Conservation (phyloP, 2,797 vertebrate genomes). For the Prunella strophiata region DNA sequence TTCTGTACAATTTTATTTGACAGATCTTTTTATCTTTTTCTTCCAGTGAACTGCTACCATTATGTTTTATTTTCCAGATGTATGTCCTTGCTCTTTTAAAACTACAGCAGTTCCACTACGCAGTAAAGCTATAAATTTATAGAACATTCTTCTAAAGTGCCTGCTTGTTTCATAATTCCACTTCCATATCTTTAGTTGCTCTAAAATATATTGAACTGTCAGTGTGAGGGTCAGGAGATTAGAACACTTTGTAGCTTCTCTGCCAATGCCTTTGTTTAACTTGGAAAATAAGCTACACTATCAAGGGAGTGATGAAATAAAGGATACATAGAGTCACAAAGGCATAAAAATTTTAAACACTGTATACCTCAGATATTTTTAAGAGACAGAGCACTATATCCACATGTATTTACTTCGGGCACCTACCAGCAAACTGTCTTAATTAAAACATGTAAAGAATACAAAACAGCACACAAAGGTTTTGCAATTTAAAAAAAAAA, state of each 20-base stretch:
- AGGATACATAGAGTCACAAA: slow-evolving; percentile 49
- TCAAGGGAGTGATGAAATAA: slow-evolving; percentile 70
- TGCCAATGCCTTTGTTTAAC: slow-evolving; percentile 71
- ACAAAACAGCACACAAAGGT: neutral
- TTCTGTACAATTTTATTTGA: slow-evolving; percentile 67
- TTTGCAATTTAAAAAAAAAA: neutral
- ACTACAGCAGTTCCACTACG: neutral
- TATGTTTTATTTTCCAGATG: slow-evolving; percentile 75
- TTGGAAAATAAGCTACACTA: slow-evolving; percentile 65
- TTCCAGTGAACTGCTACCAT: slow-evolving; percentile 50
- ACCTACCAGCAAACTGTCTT: slow-evolving; percentile 5
- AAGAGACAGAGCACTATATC: neutral
- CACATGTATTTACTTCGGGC: slow-evolving; percentile 19
- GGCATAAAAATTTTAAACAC: slow-evolving; percentile 62
- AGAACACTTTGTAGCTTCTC: slow-evolving; percentile 66
- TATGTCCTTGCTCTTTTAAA: slow-evolving; percentile 75
- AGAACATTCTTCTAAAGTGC: slow-evolving; percentile 67
- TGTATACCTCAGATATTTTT: neutral
- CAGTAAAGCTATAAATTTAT: slow-evolving; percentile 70
- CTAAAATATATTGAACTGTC: slow-evolving; percentile 76
- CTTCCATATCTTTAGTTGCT: slow-evolving; percentile 75
- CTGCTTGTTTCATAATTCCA: slow-evolving; percentile 71
- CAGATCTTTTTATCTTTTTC: slow-evolving; percentile 66
- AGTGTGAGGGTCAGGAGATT: slow-evolving; percentile 68
- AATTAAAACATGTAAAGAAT: slow-evolving; percentile 56